Evolutionary conservation across 2,797 vertebrate genomes (phyloP).

Genomic region (Danio kyathit): DNA sequence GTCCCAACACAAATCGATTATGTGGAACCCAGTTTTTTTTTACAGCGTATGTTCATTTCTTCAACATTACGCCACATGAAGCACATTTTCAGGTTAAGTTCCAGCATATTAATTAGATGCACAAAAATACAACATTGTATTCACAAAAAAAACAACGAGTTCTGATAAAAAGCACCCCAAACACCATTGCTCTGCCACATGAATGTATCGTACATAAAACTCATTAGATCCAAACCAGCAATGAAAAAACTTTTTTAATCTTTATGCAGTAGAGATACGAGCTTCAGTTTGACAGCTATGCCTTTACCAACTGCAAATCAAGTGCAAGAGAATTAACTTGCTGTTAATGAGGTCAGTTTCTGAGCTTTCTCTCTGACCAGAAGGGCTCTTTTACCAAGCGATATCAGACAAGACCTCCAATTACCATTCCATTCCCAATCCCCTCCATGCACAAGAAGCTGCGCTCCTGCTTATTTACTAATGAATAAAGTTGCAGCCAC

Average conservation of each 20-base stretch:
- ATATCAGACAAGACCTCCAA: constrained; percentile 29
- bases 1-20: too few relatives aligned
- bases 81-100: neutral
- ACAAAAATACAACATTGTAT: too few relatives aligned
- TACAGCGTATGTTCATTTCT: too few relatives aligned
- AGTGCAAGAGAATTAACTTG: constrained; percentile 26
- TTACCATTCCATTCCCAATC: constrained; percentile 55
- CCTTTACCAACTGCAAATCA: constrained; percentile 12
- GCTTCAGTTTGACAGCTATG: constrained; percentile 25
- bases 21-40: too few relatives aligned
- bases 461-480: constrained; percentile 73
- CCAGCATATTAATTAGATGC: too few relatives aligned
- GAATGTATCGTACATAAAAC: neutral
- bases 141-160: neutral
- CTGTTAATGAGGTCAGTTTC: constrained; percentile 54
- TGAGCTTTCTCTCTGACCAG: neutral
- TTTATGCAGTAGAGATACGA: neutral
- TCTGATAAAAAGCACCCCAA: neutral
- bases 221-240: neutral
- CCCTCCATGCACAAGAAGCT: constrained; percentile 56
- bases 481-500: constrained; percentile 69
- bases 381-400: constrained; percentile 33
- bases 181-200: neutral
- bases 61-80: neutral
- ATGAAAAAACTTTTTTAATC: neutral